These are phyloP conservation scores for Trachelus stipa DNA, from an alignment of 2,888 invertebrate species.

Conservation along the genomic window DNA sequence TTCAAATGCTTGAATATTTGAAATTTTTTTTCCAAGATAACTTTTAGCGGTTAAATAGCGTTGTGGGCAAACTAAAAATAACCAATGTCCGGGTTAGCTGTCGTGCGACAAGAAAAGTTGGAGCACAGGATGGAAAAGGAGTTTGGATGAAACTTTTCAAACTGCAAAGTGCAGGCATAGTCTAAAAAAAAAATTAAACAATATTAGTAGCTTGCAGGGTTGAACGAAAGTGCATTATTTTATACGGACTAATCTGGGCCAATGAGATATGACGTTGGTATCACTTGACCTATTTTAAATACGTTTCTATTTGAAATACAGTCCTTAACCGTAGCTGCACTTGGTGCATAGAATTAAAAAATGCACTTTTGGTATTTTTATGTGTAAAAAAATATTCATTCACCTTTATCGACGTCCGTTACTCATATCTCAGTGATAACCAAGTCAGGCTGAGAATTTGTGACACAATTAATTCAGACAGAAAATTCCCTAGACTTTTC, in stretches of 20 bases:
- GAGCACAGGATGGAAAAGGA: not conserved
- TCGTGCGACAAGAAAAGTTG: not conserved
- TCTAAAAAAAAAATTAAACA: not conserved
- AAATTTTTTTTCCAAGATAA: not conserved
- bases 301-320: no score
- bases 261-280: no score
- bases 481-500: constrained; percentile 21
- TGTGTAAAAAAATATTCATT: not conserved
- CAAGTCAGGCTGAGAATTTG: not conserved
- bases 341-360: not conserved
- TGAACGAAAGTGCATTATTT: not conserved
- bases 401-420: not conserved
- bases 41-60: not conserved
- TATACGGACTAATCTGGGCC: no score
- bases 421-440: not conserved
- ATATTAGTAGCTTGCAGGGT: not conserved
- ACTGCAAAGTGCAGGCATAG: not conserved
- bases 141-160: not conserved
- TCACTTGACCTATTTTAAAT: no score
- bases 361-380: not conserved
- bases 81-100: not conserved
- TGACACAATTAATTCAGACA: constrained; percentile 14
- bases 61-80: not conserved
- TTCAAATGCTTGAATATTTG: no score
- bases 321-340: not conserved